phyloP scores from a whole-genome alignment of 2,113 vertebrate genomes.

The Brachyhypopomus occidentalis region DNA sequence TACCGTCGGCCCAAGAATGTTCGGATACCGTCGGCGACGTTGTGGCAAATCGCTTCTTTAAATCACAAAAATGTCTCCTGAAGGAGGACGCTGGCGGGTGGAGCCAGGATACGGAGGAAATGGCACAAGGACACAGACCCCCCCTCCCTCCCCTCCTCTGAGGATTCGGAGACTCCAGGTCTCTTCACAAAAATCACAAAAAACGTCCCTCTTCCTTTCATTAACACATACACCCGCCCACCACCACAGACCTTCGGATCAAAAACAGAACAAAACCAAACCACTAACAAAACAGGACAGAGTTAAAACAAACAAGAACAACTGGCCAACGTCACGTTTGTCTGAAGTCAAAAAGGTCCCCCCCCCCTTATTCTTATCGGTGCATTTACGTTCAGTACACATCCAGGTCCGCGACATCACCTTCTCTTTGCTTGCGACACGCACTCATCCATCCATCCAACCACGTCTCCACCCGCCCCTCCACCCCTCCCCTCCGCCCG shows the following conservation, averaged over 20 bases:
- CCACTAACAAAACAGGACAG: conserved; percentile 32
- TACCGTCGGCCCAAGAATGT: no score
- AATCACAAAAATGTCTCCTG: not conserved
- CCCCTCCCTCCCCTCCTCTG: not conserved
- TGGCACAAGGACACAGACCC: not conserved
- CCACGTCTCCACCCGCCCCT: conserved; percentile 30
- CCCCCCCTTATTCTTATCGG: conserved; percentile 43
- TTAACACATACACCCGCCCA: not conserved
- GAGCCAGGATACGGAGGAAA: no score
- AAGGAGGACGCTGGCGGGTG: not conserved
- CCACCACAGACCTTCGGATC: conserved; percentile 50
- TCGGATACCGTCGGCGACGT: not conserved
- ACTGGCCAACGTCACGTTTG: conserved; percentile 38
- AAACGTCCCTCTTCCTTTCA: conserved; percentile 52
- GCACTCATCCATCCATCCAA: conserved; percentile 35
- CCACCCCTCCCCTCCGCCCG: conserved; percentile 38
- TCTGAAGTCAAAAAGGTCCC: conserved; percentile 26
- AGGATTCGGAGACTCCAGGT: not conserved
- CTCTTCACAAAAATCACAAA: conserved; percentile 40
- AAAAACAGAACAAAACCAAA: conserved; percentile 44
- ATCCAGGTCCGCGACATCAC: conserved; percentile 54
- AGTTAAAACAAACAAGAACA: conserved; percentile 41
- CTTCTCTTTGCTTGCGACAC: conserved; percentile 56
- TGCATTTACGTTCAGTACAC: conserved; percentile 61
- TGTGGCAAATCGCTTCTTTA: not conserved